Percentiles rank a stretch among this genome's conserved stretches.
Evolutionary conservation across 2,888 invertebrate genomes (phyloP).

Genomic region (Acrobasis repandana): DNA sequence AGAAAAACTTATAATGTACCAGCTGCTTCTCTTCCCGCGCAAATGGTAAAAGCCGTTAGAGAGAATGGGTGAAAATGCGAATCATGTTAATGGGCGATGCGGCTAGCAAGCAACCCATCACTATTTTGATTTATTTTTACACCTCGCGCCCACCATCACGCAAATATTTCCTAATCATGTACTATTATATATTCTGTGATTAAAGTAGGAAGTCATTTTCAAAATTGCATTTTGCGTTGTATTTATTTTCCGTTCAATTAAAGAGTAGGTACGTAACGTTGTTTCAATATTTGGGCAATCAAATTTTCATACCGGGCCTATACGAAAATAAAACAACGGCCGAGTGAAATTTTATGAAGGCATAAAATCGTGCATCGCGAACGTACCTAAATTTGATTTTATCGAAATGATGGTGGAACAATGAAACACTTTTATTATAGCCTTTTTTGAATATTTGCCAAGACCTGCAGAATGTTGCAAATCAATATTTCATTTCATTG

Average conservation of each 20-base stretch:
- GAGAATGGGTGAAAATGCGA: no score
- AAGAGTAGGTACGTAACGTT: constrained; percentile 14
- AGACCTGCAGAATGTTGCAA: background rate
- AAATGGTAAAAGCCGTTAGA: no score
- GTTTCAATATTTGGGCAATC: constrained; percentile 35
- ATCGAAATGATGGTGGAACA: constrained; percentile 24
- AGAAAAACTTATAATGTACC: no score
- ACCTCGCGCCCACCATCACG: no score
- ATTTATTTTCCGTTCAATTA: constrained; percentile 2
- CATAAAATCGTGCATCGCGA: constrained; percentile 39
- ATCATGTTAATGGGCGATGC: no score
- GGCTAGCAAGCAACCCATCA: no score
- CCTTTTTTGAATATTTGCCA: constrained; percentile 16
- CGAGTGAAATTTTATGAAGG: constrained; percentile 45
- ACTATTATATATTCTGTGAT: no score
- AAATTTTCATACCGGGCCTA: constrained; percentile 37
- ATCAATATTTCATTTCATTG: background rate
- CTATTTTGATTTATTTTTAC: no score
- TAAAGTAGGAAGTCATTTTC: no score
- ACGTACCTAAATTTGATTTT: constrained; percentile 33
- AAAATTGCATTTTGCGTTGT: background rate
- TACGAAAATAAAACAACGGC: constrained; percentile 41
- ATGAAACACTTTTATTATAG: constrained; percentile 19
- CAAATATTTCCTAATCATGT: no score
- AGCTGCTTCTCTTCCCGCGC: no score